phyloP scores from a whole-genome alignment of 2,797 vertebrate species.

The Toxotes lorentzi region DNA sequence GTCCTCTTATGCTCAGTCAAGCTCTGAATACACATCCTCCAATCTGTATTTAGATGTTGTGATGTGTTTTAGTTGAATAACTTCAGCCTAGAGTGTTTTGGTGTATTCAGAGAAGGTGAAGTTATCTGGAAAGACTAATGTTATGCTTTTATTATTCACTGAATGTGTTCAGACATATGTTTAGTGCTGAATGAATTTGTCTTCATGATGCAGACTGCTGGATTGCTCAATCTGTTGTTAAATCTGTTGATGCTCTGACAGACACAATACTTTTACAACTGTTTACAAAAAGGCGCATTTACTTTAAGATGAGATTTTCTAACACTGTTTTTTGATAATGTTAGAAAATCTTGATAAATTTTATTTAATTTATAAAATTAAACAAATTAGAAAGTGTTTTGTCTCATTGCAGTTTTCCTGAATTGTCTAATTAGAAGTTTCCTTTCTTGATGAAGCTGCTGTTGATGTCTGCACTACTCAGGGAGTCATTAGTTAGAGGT shows the following conservation, averaged over 20 bases:
- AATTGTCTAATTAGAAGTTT: constrained; percentile 30
- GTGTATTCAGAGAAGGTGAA: constrained; percentile 1
- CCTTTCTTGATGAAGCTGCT: constrained; percentile 37
- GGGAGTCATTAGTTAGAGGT: constrained; percentile 50
- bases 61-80: constrained; percentile 16
- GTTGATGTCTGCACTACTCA: constrained; percentile 16
- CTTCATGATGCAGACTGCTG: not conserved
- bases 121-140: constrained; percentile 23
- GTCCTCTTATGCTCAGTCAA: constrained; percentile 11
- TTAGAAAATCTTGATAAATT: not conserved
- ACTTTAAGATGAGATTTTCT: not conserved
- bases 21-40: not conserved
- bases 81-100: too few species aligned
- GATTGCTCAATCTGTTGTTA: not conserved
- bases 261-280: not conserved
- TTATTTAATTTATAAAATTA: too few species aligned
- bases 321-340: not conserved
- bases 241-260: not conserved
- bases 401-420: not conserved
- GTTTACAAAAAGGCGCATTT: not conserved
- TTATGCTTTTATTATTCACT: not conserved
- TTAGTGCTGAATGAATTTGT: not conserved
- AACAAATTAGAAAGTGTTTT: not conserved
- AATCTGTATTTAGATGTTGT: not conserved
- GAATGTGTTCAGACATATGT: not conserved